Evolutionary conservation across 2,888 invertebrate species (phyloP).

Genomic region (Melanotus villosus): DNA sequence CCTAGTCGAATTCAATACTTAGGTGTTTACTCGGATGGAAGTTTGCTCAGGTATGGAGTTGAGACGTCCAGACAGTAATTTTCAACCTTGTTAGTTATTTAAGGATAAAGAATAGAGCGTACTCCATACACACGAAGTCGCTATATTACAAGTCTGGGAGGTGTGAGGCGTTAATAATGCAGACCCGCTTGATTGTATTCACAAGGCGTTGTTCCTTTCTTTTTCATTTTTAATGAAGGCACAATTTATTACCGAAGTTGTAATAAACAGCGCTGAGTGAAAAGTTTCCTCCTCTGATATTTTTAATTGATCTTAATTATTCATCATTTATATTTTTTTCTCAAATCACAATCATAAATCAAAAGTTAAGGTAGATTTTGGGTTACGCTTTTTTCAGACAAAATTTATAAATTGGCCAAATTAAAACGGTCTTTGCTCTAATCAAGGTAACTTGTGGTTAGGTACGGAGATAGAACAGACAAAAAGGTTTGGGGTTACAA

Average conservation of each 20-base stretch:
- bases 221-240: slow-evolving; percentile 35
- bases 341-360: too few species aligned
- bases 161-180: slow-evolving; percentile 36
- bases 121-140: slow-evolving; percentile 28
- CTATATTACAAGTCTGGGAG: slow-evolving; percentile 30
- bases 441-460: too few species aligned
- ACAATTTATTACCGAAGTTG: slow-evolving; percentile 20
- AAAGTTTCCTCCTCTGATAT: slow-evolving; percentile 3
- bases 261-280: slow-evolving; percentile 18
- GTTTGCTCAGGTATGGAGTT: neutral
- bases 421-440: too few species aligned
- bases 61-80: slow-evolving; percentile 21
- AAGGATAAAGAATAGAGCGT: slow-evolving; percentile 29
- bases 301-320: too few species aligned
- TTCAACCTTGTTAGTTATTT: slow-evolving; percentile 34
- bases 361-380: too few species aligned
- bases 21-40: neutral
- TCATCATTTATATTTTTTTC: too few species aligned
- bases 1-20: too few species aligned
- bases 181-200: slow-evolving; percentile 39
- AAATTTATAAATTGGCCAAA: too few species aligned
- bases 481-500: too few species aligned
- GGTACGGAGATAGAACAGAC: too few species aligned
- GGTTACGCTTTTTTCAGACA: too few species aligned
- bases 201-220: slow-evolving; percentile 31